phyloP scores from a whole-genome alignment of 2,113 vertebrate species.

The Mus spicilegus region DNA sequence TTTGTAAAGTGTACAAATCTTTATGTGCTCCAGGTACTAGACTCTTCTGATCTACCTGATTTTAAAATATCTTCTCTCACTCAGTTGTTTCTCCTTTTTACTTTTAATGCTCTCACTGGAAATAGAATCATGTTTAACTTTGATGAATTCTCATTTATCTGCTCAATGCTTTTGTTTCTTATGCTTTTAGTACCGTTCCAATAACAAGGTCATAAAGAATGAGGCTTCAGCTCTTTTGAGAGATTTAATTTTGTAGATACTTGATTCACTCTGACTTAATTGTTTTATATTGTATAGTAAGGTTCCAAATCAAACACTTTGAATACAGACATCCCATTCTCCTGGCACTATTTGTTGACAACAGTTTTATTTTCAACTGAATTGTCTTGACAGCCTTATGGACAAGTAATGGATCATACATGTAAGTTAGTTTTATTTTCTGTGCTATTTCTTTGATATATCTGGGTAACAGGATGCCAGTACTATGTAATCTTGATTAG shows the following conservation, averaged over 20 bases:
- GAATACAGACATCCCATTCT: background rate
- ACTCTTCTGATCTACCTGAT: background rate
- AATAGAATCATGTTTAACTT: background rate
- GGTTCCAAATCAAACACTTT: background rate
- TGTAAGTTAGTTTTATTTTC: slow-evolving; percentile 42
- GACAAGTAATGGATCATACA: slow-evolving; percentile 3
- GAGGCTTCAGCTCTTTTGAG: background rate
- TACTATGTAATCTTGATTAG: background rate
- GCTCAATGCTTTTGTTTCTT: slow-evolving; percentile 5
- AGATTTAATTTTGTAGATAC: background rate
- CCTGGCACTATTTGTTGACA: background rate
- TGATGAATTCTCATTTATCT: background rate
- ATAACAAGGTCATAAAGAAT: background rate
- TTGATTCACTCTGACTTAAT: slow-evolving; percentile 13
- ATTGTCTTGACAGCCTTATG: background rate
- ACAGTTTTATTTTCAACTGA: background rate
- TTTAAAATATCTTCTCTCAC: background rate
- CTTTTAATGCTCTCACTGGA: background rate
- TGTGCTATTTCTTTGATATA: background rate
- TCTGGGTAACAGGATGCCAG: background rate
- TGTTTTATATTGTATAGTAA: background rate
- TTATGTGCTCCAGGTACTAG: background rate
- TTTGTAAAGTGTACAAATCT: background rate
- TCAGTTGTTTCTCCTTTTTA: background rate
- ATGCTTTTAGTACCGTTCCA: background rate